These are phyloP conservation scores for Struthio camelus DNA, from an alignment of 2,113 vertebrate species.

Conservation along the genomic window DNA sequence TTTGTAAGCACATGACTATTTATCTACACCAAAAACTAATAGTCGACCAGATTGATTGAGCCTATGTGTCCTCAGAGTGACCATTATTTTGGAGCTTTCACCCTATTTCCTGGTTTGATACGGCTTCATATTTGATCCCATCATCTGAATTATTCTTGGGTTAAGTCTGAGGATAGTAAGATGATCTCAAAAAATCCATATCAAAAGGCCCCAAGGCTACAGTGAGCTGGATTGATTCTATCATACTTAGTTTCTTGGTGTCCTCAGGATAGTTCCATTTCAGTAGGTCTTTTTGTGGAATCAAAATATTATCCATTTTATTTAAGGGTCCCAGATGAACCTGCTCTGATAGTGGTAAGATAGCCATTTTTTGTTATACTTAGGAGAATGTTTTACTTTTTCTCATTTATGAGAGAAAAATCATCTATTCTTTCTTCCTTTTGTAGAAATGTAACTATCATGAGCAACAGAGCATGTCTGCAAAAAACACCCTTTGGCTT, in stretches of 20 bases:
- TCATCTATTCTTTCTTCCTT: neutral
- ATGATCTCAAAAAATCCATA: neutral
- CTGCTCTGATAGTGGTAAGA: neutral
- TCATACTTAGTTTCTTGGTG: neutral
- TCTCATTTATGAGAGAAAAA: neutral
- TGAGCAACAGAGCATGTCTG: neutral
- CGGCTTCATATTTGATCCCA: neutral
- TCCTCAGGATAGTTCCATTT: fast-evolving
- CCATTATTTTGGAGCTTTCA: neutral
- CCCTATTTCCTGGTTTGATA: neutral
- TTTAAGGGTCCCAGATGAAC: neutral
- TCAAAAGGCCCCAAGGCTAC: neutral
- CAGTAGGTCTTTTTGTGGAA: neutral
- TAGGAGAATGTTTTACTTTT: neutral
- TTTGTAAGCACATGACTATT: neutral
- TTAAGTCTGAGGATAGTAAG: neutral
- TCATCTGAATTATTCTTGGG: neutral
- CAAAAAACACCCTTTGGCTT: neutral
- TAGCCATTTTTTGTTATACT: neutral
- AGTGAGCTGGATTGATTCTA: neutral
- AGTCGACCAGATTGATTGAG: neutral
- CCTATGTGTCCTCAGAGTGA: neutral
- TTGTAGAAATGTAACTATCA: neutral
- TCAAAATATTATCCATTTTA: neutral
- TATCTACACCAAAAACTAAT: neutral